A percentile compares a stretch with the other conserved stretches of the same genome.
Evolutionary conservation across 2,888 invertebrate genomes (phyloP).

Genomic region (Euspilapteryx auroguttella): DNA sequence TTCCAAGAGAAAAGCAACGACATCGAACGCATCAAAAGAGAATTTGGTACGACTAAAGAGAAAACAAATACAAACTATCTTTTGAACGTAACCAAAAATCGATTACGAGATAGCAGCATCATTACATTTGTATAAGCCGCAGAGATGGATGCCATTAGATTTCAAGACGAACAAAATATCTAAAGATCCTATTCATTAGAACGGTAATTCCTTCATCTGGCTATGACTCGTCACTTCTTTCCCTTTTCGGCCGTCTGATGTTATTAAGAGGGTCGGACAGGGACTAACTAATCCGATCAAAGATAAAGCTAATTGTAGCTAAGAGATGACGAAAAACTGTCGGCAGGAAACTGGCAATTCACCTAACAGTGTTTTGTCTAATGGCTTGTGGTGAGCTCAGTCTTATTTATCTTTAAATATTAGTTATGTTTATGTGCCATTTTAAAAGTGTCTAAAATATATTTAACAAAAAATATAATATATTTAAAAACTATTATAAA

Average conservation of each 20-base stretch:
- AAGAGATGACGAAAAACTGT: constrained; percentile 12
- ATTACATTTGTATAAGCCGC: neutral
- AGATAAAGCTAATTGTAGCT: constrained; percentile 23
- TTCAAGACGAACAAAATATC: neutral
- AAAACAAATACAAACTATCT: neutral
- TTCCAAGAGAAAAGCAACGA: too few relatives aligned
- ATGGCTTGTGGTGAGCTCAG: too few relatives aligned
- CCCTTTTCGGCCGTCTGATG: constrained; percentile 13
- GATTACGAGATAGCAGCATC: neutral
- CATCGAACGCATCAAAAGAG: too few relatives aligned
- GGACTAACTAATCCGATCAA: constrained; percentile 15
- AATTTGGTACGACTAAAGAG: too few relatives aligned
- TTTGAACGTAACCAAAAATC: neutral
- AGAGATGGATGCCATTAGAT: neutral
- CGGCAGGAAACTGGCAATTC: constrained; percentile 1
- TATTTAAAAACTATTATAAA: too few relatives aligned
- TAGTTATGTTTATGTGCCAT: too few relatives aligned
- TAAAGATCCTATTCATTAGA: neutral
- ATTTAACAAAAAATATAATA: too few relatives aligned
- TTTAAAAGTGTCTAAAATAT: too few relatives aligned
- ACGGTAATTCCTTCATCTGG: neutral
- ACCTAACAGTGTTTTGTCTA: too few relatives aligned
- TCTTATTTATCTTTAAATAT: too few relatives aligned
- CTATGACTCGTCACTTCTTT: constrained; percentile 17
- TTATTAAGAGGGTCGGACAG: constrained; percentile 16